Conservation (phyloP, 2,888 invertebrate species). For the Lymantria dispar region DNA sequence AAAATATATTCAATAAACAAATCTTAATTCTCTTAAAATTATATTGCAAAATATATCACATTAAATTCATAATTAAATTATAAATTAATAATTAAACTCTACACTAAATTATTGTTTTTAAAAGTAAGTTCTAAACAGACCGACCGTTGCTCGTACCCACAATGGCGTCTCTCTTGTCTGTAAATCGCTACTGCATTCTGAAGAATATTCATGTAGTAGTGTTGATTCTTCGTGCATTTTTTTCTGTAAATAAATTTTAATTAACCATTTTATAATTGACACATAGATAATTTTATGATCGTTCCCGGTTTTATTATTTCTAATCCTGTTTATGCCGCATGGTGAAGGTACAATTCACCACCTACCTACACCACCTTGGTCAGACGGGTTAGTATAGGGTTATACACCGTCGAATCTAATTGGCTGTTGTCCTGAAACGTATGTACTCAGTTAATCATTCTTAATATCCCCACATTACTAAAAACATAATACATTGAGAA, state of each 20-base stretch:
- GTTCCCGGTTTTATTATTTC: too few relatives aligned
- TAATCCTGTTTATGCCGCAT: too few relatives aligned
- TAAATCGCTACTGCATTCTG: conserved; percentile 85
- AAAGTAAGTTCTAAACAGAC: conserved; percentile 89
- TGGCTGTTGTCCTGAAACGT: too few relatives aligned
- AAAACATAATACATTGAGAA: too few relatives aligned
- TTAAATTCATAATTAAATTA: neutral
- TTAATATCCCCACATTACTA: too few relatives aligned
- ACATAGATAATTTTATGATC: too few relatives aligned
- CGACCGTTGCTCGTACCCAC: conserved; percentile 90
- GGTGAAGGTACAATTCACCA: too few relatives aligned
- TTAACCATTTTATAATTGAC: too few relatives aligned
- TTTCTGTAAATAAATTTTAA: conserved; percentile 37
- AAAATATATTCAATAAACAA: neutral
- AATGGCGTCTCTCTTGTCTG: conserved; percentile 87
- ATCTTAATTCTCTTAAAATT: neutral
- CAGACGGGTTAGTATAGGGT: too few relatives aligned
- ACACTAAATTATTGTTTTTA: conserved; percentile 45
- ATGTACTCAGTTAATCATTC: too few relatives aligned
- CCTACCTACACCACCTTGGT: too few relatives aligned
- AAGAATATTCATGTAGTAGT: conserved; percentile 85
- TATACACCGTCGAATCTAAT: too few relatives aligned
- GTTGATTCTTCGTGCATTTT: conserved; percentile 89
- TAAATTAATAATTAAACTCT: neutral
- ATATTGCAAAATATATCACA: neutral